Evolutionary conservation across 2,797 vertebrate genomes (phyloP), one percentile per base, ranked within the genome.

Genomic region (Chelon auratus): DNA sequence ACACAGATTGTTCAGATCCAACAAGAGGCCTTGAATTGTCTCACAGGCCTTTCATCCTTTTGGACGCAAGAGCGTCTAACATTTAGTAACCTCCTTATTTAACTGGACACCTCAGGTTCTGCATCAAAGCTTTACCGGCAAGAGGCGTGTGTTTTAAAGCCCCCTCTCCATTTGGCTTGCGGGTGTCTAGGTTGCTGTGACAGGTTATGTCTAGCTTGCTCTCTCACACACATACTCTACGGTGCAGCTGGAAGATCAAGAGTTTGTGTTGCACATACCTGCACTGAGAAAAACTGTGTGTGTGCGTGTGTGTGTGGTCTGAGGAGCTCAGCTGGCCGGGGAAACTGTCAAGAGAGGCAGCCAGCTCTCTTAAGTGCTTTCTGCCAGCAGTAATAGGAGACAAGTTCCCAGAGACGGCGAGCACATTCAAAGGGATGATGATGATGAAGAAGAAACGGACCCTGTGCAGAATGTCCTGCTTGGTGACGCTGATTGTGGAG

Each of bases 401-500:
- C 42, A 53, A 64, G 13, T 73, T 51, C 74, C 78, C 59, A 39
- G 66, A 80, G 51, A 61, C 47, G 9, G 45, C n/a, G 7, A 48
- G 33, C 45, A 20, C 59, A 78, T 48, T 39, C 51, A 33, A 33
- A 33, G 9, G 58, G 60, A 57, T 36, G 47, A 79, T 63, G 75
- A 78, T 43, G 82, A 76, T 81, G 78, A 86, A 72, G 71, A 79
- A 82, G 64, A 89, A 68, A 65, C 37, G 2, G 62, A 82, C 64
- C 36, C 69, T 90, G 66, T 85, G 78, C 78, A 83, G 82, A 68
- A 66, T 90, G 67, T 90, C 75, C 45, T 89, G 78, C 75, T 48
- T 92, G 78, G 68, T 92, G 69, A 89, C 75, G 52, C 68, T 92
- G 71, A n/a, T 88, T 62, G 56, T 91, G 82, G 86, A 92, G 83